A percentile compares a stretch with the other conserved stretches of the same genome.
These are phyloP conservation scores for Trichoplusia ni DNA, from an alignment of 1,140 invertebrate genomes.

Conservation along the genomic window DNA sequence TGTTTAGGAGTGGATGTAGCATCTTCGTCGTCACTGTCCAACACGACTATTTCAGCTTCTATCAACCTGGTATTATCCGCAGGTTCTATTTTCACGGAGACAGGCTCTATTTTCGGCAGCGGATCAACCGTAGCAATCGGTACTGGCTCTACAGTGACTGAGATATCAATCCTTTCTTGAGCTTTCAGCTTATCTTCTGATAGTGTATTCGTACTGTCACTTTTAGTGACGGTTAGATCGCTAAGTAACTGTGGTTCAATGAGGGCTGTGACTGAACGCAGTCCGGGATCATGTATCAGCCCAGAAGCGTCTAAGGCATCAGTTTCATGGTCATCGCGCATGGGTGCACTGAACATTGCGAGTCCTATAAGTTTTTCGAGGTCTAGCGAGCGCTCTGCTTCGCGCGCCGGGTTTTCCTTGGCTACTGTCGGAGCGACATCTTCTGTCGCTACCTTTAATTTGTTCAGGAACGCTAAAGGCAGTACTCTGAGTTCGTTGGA, in stretches of 20 bases:
- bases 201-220: too few species aligned
- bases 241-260: too few species aligned
- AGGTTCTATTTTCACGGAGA: conserved; percentile 29
- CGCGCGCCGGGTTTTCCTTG: conserved; percentile 56
- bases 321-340: too few species aligned
- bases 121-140: too few species aligned
- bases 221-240: too few species aligned
- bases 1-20: not conserved
- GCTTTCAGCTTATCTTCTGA: too few species aligned
- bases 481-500: conserved; percentile 55
- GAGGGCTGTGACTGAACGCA: too few species aligned
- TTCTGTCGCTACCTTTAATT: conserved; percentile 43
- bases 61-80: conserved; percentile 8
- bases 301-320: too few species aligned
- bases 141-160: too few species aligned
- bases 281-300: too few species aligned
- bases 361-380: conserved; percentile 67
- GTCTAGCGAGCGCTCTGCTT: conserved; percentile 66
- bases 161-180: too few species aligned
- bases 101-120: too few species aligned
- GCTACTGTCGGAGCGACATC: conserved; percentile 38
- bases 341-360: conserved; percentile 1
- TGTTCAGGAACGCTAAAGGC: conserved; percentile 62
- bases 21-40: conserved; percentile 71
- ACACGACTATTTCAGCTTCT: conserved; percentile 41